Evolutionary conservation across 2,888 invertebrate genomes (phyloP), one percentile per base, ranked within the genome.

Genomic region (Melangyna quadrimaculata): DNA sequence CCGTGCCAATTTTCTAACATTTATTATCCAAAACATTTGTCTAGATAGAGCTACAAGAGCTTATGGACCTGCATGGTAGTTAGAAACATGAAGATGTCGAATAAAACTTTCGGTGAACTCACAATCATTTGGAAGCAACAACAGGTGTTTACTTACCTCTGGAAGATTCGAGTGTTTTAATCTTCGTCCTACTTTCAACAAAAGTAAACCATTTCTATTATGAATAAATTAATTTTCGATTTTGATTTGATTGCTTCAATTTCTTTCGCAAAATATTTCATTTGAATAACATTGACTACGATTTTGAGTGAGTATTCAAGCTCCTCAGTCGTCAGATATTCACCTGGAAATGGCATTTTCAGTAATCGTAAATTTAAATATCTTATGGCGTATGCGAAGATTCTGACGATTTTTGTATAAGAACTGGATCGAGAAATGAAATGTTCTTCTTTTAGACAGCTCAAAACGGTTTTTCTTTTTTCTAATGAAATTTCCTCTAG

Each of bases 11-110:
- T 19, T 17, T 7, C 29, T 37, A 29, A 29, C 59, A 45, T 48
- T 48, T 1, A 35, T 10, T 14, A 71, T 59, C 71, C 59, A 59
- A 37, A n/a, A n/a, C n/a, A n/a, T n/a, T n/a, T n/a, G n/a, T n/a
- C n/a, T n/a, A n/a, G n/a, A n/a, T n/a, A n/a, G n/a, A n/a, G n/a
- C n/a, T n/a, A n/a, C n/a, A n/a, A n/a, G n/a, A n/a, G n/a, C n/a
- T n/a, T n/a, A n/a, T n/a, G n/a, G n/a, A n/a, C n/a, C n/a, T n/a
- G n/a, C n/a, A n/a, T n/a, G n/a, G n/a, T n/a, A n/a, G n/a, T n/a
- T n/a, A n/a, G n/a, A n/a, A n/a, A n/a, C n/a, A n/a, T n/a, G n/a
- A n/a, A n/a, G n/a, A n/a, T n/a, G n/a, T n/a, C n/a, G n/a, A n/a
- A n/a, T n/a, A n/a, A n/a, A n/a, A n/a, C n/a, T n/a, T n/a, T n/a